Percentiles rank a stretch among this genome's conserved stretches.
These are phyloP conservation scores for Apamea monoglypha DNA, from an alignment of 2,888 invertebrate genomes.

Conservation along the genomic window DNA sequence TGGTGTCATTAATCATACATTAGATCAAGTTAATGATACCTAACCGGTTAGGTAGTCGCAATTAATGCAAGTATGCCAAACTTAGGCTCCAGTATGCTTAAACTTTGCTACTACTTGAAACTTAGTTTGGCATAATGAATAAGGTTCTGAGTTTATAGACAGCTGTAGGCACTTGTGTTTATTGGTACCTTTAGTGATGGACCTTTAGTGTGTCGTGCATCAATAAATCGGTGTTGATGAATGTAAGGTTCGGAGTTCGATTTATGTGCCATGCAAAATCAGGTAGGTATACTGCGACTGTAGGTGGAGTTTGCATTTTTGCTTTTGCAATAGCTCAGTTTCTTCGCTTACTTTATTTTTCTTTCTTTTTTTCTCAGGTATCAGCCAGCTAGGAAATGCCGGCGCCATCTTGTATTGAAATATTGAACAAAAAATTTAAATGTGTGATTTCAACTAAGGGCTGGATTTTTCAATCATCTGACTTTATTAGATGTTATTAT, in stretches of 20 bases:
- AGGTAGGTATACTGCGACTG: neutral
- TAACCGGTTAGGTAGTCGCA: constrained; percentile 25
- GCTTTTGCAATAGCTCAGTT: neutral
- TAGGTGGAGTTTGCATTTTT: neutral
- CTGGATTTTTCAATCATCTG: no score
- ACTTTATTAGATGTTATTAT: no score
- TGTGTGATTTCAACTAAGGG: neutral
- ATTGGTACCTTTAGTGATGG: neutral
- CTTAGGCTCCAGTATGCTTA: constrained; percentile 32
- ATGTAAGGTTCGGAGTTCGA: neutral
- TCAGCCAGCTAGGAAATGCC: neutral
- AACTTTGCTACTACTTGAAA: constrained; percentile 37
- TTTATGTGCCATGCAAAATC: neutral
- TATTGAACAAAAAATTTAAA: neutral
- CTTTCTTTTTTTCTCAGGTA: neutral
- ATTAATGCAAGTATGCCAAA: constrained; percentile 56
- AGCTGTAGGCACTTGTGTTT: constrained; percentile 12
- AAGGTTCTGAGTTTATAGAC: constrained; percentile 45
- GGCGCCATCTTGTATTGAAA: neutral
- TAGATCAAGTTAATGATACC: constrained; percentile 41
- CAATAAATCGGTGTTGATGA: no score
- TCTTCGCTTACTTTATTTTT: neutral
- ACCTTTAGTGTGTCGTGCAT: neutral
- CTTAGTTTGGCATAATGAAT: constrained; percentile 51
- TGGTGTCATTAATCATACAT: constrained; percentile 38